phyloP scores from a whole-genome alignment of 2,888 invertebrate species.

The Leptinotarsa peninsularis region DNA sequence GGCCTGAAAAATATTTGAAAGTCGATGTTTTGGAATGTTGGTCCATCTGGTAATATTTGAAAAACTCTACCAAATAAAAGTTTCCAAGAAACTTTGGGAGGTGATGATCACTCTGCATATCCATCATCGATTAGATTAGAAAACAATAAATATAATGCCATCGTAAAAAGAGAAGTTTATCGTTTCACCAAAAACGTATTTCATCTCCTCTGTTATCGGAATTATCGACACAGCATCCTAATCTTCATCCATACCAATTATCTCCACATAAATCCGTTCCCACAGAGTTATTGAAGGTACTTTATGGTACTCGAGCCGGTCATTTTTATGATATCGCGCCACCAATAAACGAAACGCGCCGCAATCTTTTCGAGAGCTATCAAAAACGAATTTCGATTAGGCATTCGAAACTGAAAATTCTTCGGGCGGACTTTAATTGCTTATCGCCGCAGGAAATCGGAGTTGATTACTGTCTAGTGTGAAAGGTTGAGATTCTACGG shows the following conservation, averaged over 20 bases:
- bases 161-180: too few relatives aligned
- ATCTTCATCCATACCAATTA: slow-evolving; percentile 9
- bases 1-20: too few relatives aligned
- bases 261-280: slow-evolving; percentile 10
- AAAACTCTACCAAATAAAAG: too few relatives aligned
- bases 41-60: too few relatives aligned
- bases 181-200: too few relatives aligned
- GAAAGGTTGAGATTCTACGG: neutral
- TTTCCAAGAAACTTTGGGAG: too few relatives aligned
- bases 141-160: too few relatives aligned
- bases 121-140: too few relatives aligned
- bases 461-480: neutral
- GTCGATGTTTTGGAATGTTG: too few relatives aligned
- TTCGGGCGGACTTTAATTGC: slow-evolving; percentile 16
- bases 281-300: slow-evolving; percentile 5
- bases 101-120: too few relatives aligned
- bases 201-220: neutral
- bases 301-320: slow-evolving; percentile 10
- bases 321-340: slow-evolving; percentile 16
- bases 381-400: slow-evolving; percentile 19
- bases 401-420: neutral
- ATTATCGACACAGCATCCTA: slow-evolving; percentile 1
- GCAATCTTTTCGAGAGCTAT: neutral
- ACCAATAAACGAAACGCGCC: slow-evolving; percentile 6
- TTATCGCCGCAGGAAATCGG: neutral